phyloP scores from a whole-genome alignment of 2,888 invertebrate species.

The Sminthurides aquaticus region DNA sequence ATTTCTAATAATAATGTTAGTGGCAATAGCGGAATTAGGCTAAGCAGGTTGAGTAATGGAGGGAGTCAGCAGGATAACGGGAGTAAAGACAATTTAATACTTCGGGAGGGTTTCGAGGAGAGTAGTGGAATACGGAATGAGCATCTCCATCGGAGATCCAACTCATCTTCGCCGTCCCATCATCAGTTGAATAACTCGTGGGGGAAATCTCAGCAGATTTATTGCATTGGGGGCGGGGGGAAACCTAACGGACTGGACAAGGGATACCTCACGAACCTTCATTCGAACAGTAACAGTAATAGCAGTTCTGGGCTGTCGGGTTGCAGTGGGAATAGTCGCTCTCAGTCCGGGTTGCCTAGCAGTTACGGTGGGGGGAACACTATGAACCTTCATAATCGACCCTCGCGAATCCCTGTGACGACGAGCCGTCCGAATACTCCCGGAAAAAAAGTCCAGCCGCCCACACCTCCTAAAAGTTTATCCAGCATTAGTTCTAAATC shows the following conservation, averaged over 20 bases:
- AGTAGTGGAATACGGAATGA: background rate
- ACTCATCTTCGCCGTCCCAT: slow-evolving; percentile 10
- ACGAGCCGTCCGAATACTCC: slow-evolving; percentile 24
- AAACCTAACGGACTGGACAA: slow-evolving; percentile 6
- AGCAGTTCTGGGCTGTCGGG: background rate
- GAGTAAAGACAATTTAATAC: slow-evolving; percentile 8
- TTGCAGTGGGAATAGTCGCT: background rate
- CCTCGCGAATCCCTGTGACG: slow-evolving; percentile 17
- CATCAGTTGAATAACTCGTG: slow-evolving; percentile 11
- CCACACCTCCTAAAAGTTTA: slow-evolving; percentile 21
- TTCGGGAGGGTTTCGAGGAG: slow-evolving; percentile 12
- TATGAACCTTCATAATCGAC: slow-evolving; percentile 7
- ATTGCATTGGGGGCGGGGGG: slow-evolving; percentile 2
- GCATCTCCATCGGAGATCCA: slow-evolving; percentile 9
- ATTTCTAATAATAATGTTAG: slow-evolving; percentile 9
- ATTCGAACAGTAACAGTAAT: slow-evolving; percentile 1
- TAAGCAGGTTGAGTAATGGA: slow-evolving; percentile 6
- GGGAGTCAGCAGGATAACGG: background rate
- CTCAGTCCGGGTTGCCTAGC: background rate
- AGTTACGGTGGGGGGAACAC: no score
- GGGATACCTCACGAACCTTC: slow-evolving; percentile 5
- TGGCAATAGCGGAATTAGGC: slow-evolving; percentile 5
- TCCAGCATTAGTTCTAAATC: slow-evolving; percentile 39
- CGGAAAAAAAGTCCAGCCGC: slow-evolving; percentile 20
- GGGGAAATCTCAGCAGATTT: slow-evolving; percentile 10